These are phyloP conservation scores for Gasteruption jaculator DNA, from an alignment of 2,888 invertebrate genomes.

Conservation along the genomic window DNA sequence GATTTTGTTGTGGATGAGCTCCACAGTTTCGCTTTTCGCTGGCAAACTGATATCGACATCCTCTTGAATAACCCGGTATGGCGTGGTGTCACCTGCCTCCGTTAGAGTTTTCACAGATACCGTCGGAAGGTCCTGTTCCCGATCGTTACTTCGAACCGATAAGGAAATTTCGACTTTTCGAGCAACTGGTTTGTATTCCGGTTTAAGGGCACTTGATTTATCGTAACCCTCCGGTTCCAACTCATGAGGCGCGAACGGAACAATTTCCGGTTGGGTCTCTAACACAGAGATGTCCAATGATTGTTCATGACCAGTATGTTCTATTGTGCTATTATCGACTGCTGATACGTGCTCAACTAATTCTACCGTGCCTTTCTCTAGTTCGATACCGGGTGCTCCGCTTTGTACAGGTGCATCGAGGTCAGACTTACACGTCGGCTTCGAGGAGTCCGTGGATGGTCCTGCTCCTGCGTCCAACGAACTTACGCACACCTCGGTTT, in stretches of 20 bases:
- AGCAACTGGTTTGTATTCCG: constrained; percentile 30
- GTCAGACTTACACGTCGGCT: constrained; percentile 46
- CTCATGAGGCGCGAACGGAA: no score
- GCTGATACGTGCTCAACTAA: constrained; percentile 47
- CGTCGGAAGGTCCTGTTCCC: constrained; percentile 28
- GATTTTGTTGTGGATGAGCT: constrained; percentile 33
- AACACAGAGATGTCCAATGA: no score
- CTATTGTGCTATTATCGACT: constrained; percentile 41
- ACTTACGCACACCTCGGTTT: constrained; percentile 11
- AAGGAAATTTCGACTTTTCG: constrained; percentile 43
- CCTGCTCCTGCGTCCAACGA: constrained; percentile 18
- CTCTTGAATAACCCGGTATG: constrained; percentile 35
- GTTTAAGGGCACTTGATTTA: constrained; percentile 26
- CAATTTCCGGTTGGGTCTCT: no score
- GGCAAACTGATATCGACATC: constrained; percentile 42
- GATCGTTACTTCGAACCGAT: constrained; percentile 35
- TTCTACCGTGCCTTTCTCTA: constrained; percentile 49
- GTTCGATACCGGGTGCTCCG: constrained; percentile 35
- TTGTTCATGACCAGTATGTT: constrained; percentile 35
- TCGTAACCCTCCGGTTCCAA: no score
- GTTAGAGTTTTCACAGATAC: constrained; percentile 39
- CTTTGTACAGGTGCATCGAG: constrained; percentile 38
- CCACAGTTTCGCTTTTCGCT: constrained; percentile 30
- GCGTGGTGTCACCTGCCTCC: constrained; percentile 29
- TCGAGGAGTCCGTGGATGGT: constrained; percentile 27